A percentile compares a stretch with the other conserved stretches of the same genome.
These are phyloP conservation scores for Sphaerophoria taeniata DNA, from an alignment of 2,888 invertebrate species.

Conservation along the genomic window DNA sequence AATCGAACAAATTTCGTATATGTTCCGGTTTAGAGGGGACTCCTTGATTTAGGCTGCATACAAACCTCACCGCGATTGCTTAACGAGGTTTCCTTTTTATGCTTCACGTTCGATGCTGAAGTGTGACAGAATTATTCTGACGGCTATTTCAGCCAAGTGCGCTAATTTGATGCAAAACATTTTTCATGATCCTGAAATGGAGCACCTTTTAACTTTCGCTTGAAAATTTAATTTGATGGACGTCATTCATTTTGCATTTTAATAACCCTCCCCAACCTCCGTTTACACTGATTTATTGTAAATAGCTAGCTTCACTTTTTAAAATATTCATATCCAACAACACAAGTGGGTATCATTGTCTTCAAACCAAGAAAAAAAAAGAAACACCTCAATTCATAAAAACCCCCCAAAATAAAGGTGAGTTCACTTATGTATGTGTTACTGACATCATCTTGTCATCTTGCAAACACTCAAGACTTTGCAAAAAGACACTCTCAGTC, in stretches of 20 bases:
- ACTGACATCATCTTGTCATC: conserved; percentile 50
- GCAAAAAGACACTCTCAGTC: not conserved
- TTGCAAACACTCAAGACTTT: conserved; percentile 48
- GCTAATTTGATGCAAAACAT: too few species aligned
- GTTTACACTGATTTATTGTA: conserved; percentile 17
- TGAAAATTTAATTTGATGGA: not conserved
- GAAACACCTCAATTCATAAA: conserved; percentile 24
- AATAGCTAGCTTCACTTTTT: conserved; percentile 12
- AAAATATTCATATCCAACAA: conserved; percentile 31
- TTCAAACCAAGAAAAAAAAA: not conserved
- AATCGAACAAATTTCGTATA: too few species aligned
- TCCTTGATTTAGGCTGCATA: too few species aligned
- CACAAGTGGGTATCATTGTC: conserved; percentile 18
- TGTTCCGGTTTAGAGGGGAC: too few species aligned
- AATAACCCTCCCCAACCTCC: not conserved
- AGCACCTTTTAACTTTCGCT: too few species aligned
- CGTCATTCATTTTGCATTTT: not conserved
- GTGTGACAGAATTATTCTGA: too few species aligned
- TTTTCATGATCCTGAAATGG: too few species aligned
- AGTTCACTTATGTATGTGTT: conserved; percentile 28
- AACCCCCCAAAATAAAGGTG: conserved; percentile 43
- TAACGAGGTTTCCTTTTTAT: too few species aligned
- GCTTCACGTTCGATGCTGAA: too few species aligned
- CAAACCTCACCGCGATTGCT: too few species aligned
- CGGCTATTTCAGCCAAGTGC: too few species aligned